These are phyloP conservation scores for Penaeus japonicus DNA, from an alignment of 1,140 invertebrate species.

Conservation along the genomic window DNA sequence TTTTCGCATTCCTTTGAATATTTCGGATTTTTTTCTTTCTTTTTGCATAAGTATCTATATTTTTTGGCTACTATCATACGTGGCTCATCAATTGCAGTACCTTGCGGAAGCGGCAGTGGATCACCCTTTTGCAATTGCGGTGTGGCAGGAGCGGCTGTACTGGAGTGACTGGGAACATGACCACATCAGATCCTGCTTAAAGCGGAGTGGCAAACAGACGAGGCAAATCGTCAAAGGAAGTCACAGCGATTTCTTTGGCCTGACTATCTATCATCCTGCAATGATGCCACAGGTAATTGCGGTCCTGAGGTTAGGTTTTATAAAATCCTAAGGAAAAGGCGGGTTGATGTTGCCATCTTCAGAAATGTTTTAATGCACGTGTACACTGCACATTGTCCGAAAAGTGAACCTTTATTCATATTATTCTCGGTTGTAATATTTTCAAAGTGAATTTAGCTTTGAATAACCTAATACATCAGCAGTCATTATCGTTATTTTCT, in stretches of 20 bases:
- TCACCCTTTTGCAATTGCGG: slow-evolving; percentile 81
- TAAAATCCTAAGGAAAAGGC: not conserved
- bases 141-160: slow-evolving; percentile 78
- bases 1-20: not conserved
- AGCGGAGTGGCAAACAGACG: slow-evolving; percentile 77
- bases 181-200: slow-evolving; percentile 78
- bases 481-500: no score
- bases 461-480: no score
- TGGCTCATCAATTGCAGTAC: slow-evolving; percentile 63
- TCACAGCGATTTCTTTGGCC: slow-evolving; percentile 81
- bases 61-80: not conserved
- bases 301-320: not conserved
- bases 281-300: slow-evolving; percentile 72
- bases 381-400: no score
- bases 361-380: no score
- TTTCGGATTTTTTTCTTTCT: not conserved
- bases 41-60: no score
- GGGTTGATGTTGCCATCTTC: no score
- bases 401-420: no score
- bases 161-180: slow-evolving; percentile 86
- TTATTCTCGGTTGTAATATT: no score
- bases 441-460: no score
- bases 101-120: slow-evolving; percentile 75
- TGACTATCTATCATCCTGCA: slow-evolving; percentile 74
- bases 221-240: slow-evolving; percentile 74